These are phyloP conservation scores for Pocillopora meandrina DNA, from an alignment of 92 coral and sea anemone genomes.

Conservation along the genomic window DNA sequence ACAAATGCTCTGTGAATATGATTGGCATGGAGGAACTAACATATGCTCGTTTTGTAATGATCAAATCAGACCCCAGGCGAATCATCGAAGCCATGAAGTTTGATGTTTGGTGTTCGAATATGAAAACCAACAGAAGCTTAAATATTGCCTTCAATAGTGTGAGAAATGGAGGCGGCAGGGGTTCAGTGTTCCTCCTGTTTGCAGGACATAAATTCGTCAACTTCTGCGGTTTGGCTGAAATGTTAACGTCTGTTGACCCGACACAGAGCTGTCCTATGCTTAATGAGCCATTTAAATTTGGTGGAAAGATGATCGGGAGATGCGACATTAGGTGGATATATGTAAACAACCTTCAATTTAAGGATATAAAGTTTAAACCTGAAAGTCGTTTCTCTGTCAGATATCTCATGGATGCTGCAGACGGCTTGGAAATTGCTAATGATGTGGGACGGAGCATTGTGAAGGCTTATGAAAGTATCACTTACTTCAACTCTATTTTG, in stretches of 20 bases:
- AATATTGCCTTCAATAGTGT: constrained; percentile 30
- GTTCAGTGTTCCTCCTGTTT: constrained; percentile 38
- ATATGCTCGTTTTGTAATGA: constrained; percentile 44
- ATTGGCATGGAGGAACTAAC: constrained; percentile 8
- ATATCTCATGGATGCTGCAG: not conserved
- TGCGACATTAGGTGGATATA: constrained; percentile 46
- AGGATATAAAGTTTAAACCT: constrained; percentile 12
- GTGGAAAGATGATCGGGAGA: not conserved
- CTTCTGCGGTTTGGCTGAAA: constrained; percentile 60
- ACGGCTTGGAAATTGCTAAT: constrained; percentile 17
- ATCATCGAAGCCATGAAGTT: constrained; percentile 56
- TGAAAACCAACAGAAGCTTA: not conserved
- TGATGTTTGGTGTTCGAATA: constrained; percentile 36
- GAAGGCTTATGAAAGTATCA: not conserved
- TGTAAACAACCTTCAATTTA: constrained; percentile 9
- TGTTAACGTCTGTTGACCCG: constrained; percentile 44
- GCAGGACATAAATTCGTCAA: constrained; percentile 13
- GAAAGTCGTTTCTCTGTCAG: constrained; percentile 3
- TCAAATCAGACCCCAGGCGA: constrained; percentile 35
- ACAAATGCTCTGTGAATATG: constrained; percentile 31
- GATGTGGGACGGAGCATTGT: constrained; percentile 29
- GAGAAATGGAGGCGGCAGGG: constrained; percentile 18
- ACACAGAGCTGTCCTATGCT: constrained; percentile 27
- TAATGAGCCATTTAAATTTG: constrained; percentile 20
- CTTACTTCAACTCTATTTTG: constrained; percentile 16